phyloP scores from a whole-genome alignment of 1,140 invertebrate genomes.

The Orussus abietinus region DNA sequence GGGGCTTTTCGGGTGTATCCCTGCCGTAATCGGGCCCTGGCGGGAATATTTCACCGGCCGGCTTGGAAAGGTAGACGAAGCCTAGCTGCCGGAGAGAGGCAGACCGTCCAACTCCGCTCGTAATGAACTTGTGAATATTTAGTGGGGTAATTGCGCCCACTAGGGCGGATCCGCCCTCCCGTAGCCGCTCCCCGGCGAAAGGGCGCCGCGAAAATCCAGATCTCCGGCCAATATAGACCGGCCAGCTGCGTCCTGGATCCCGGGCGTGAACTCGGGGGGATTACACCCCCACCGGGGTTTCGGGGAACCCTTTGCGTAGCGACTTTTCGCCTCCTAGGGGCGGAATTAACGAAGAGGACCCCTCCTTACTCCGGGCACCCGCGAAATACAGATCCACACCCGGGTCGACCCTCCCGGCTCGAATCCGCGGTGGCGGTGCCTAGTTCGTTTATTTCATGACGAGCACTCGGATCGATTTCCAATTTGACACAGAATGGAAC shows the following conservation, averaged over 20 bases:
- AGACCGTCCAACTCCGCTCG: conserved; percentile 38
- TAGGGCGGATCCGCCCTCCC: conserved; percentile 28
- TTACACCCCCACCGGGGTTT: too few species aligned
- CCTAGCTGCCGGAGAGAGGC: conserved; percentile 19
- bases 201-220: conserved; percentile 28
- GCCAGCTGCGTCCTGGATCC: conserved; percentile 32
- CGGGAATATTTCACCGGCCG: too few species aligned
- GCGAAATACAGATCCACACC: too few species aligned
- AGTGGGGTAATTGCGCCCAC: conserved; percentile 50
- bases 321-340: too few species aligned
- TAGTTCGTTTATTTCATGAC: neutral
- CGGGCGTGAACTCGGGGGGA: conserved; percentile 19
- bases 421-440: too few species aligned
- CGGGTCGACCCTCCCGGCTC: too few species aligned
- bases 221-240: conserved; percentile 32
- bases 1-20: too few species aligned
- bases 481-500: conserved; percentile 43
- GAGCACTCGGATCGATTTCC: conserved; percentile 33
- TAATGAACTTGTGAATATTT: conserved; percentile 55
- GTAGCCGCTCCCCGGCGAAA: conserved; percentile 12
- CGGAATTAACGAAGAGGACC: too few species aligned
- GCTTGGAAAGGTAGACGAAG: conserved; percentile 19
- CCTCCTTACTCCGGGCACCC: too few species aligned
- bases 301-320: too few species aligned
- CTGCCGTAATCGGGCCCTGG: too few species aligned